Evolutionary conservation across 92 coral and sea anemone genomes (phyloP).

Genomic region (Palythoa caribaeorum): DNA sequence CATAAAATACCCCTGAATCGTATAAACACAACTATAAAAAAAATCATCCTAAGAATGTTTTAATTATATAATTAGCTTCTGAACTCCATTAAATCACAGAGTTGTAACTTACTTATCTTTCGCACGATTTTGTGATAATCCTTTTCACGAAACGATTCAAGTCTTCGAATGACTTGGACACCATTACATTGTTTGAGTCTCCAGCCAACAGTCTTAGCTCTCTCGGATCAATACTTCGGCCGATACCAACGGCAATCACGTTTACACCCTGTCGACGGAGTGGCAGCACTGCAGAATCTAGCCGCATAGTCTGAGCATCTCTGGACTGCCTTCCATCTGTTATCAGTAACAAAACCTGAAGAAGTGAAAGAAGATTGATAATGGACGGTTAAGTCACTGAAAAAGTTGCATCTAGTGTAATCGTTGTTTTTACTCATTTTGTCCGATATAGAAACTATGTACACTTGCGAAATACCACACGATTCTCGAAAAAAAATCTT

Average conservation of each 20-base stretch:
- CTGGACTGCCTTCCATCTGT: constrained; percentile 88
- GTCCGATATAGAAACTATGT: too few species aligned
- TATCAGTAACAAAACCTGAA: constrained; percentile 76
- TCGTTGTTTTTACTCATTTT: too few species aligned
- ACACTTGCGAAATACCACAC: too few species aligned
- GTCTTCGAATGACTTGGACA: constrained; percentile 71
- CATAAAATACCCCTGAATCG: too few species aligned
- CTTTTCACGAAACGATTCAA: constrained; percentile 77
- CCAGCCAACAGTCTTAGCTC: constrained; percentile 77
- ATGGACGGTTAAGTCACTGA: neutral
- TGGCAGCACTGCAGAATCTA: constrained; percentile 75
- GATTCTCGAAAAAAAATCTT: too few species aligned
- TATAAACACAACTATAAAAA: too few species aligned
- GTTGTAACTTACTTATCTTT: constrained; percentile 19
- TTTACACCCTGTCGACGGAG: constrained; percentile 78
- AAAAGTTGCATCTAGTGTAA: too few species aligned
- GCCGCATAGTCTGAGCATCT: constrained; percentile 71
- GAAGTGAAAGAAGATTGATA: neutral
- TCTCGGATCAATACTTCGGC: constrained; percentile 67
- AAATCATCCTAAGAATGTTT: neutral
- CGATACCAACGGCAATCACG: constrained; percentile 85
- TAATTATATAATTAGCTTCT: neutral
- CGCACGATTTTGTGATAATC: constrained; percentile 75
- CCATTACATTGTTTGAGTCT: constrained; percentile 69
- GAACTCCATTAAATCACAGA: neutral